phyloP scores from a whole-genome alignment of 2,797 vertebrate genomes.

The Pipistrellus kuhlii region DNA sequence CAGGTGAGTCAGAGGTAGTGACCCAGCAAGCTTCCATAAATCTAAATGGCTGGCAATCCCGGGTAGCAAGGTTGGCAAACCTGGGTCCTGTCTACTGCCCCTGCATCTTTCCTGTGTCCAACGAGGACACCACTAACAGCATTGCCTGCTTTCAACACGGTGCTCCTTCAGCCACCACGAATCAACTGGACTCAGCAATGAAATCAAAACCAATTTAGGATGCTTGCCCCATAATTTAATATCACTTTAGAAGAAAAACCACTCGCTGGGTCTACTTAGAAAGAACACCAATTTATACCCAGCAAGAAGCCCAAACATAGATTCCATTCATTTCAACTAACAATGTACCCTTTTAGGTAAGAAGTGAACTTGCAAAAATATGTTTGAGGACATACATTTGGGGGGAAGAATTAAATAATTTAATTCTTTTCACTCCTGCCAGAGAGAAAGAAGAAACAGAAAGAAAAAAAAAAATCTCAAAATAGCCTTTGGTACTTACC shows the following conservation, averaged over 20 bases:
- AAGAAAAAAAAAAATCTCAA: background rate
- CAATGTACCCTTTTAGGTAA: background rate
- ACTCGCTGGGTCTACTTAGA: background rate
- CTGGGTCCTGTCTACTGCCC: accelerated
- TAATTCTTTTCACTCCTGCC: constrained; percentile 4
- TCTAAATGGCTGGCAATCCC: background rate
- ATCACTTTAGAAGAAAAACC: background rate
- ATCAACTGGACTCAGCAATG: background rate
- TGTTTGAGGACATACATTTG: background rate
- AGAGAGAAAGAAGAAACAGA: constrained; percentile 7
- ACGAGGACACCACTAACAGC: background rate
- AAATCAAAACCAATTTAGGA: background rate
- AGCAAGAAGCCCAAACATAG: background rate
- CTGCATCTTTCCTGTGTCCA: accelerated
- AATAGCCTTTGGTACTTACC: background rate
- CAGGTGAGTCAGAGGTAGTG: background rate
- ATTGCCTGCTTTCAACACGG: background rate
- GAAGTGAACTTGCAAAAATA: background rate
- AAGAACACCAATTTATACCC: background rate
- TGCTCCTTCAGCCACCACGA: background rate
- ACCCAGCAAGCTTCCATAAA: background rate
- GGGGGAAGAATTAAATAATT: constrained; percentile 3
- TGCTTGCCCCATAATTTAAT: background rate
- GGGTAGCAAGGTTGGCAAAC: background rate
- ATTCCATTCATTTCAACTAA: constrained; percentile 20